A percentile compares a stretch with the other conserved stretches of the same genome.
Conservation (phyloP, 1,140 invertebrate genomes). For the Tetramorium simillimum region DNA sequence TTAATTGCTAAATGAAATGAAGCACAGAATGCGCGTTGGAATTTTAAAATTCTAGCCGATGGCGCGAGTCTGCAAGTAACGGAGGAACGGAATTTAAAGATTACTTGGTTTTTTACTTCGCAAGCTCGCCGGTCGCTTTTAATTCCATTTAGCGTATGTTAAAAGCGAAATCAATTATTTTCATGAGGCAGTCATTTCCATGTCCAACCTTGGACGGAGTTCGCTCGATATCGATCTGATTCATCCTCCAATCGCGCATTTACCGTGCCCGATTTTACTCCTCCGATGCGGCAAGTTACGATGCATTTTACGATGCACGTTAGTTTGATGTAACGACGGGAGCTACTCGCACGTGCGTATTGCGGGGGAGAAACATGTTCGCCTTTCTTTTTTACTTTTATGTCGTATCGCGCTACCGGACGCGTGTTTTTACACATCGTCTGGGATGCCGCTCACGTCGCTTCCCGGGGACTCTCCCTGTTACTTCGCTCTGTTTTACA, state of each 20-base stretch:
- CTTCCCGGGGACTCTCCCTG: neutral
- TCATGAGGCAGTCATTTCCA: neutral
- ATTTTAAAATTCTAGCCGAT: neutral
- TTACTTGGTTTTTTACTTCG: neutral
- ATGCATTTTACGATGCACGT: constrained; percentile 20
- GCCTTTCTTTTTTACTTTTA: neutral
- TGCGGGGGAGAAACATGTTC: neutral
- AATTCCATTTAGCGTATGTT: neutral
- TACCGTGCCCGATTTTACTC: neutral
- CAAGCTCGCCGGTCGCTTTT: neutral
- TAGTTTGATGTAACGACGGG: neutral
- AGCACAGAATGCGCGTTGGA: neutral
- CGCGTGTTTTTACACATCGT: neutral
- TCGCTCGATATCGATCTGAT: constrained; percentile 22
- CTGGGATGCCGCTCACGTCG: neutral
- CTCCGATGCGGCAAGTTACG: neutral
- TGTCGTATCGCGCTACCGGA: neutral
- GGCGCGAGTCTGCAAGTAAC: neutral
- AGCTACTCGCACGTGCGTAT: neutral
- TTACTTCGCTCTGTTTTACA: neutral
- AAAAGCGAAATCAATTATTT: neutral
- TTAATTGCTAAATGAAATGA: neutral
- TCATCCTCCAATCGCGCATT: neutral
- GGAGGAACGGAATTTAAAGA: neutral
- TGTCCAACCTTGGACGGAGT: neutral